These are phyloP conservation scores for Drosophila funebris DNA, from an alignment of 1,140 invertebrate genomes.

Conservation along the genomic window DNA sequence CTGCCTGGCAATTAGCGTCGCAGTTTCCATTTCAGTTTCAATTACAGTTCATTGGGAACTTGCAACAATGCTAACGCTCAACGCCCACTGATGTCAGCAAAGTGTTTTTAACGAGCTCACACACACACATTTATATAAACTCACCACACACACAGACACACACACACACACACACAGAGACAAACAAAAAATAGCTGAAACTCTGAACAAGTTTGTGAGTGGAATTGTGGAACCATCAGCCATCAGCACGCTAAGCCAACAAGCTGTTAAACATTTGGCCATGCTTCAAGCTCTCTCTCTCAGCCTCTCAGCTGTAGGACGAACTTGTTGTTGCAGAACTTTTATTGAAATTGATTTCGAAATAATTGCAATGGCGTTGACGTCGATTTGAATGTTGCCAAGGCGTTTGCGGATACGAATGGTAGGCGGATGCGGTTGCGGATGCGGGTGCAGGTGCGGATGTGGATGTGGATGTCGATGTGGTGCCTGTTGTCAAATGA, in stretches of 20 bases:
- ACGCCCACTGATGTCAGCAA: conserved; percentile 67
- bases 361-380: conserved; percentile 75
- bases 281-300: not conserved
- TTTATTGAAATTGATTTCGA: conserved; percentile 81
- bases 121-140: conserved; percentile 23
- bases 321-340: conserved; percentile 42
- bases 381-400: conserved; percentile 57
- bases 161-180: not conserved
- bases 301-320: not conserved
- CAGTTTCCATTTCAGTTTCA: conserved; percentile 64
- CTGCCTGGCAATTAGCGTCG: conserved; percentile 72
- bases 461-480: no score
- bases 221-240: conserved; percentile 16
- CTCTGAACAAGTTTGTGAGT: conserved; percentile 24
- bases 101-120: conserved; percentile 77
- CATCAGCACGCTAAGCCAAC: conserved; percentile 64
- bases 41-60: conserved; percentile 79
- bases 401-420: not conserved
- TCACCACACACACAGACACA: not conserved
- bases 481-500: conserved; percentile 28
- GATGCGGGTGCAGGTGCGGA: conserved; percentile 5
- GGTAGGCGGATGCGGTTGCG: not conserved
- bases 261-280: conserved; percentile 63
- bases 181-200: conserved; percentile 42
- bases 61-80: conserved; percentile 63